These are phyloP conservation scores for Mixornis gularis DNA, from an alignment of 2,113 vertebrate genomes.

Conservation along the genomic window DNA sequence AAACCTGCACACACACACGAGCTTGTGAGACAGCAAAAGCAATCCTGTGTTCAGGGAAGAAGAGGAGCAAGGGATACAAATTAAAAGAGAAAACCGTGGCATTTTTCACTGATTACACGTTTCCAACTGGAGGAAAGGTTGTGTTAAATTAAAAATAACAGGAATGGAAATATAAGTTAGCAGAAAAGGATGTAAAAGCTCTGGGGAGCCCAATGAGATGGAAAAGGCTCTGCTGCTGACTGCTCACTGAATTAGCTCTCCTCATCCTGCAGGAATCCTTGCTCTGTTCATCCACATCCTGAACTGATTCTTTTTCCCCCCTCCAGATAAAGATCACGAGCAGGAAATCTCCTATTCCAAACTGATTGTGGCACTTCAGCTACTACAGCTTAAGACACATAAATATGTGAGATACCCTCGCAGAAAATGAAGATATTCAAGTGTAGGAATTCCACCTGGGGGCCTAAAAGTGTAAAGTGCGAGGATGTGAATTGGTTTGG, in stretches of 20 bases:
- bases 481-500: background rate
- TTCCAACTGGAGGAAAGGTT: background rate
- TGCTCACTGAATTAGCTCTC: background rate
- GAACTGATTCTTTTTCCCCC: background rate
- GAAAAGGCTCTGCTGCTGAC: background rate
- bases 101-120: background rate
- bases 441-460: background rate
- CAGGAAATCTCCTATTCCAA: background rate
- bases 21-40: rapidly evolving
- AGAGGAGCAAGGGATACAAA: background rate
- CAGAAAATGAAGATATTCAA: background rate
- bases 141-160: background rate
- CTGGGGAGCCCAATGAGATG: background rate
- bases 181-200: background rate
- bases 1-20: background rate
- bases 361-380: background rate
- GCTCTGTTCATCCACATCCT: background rate
- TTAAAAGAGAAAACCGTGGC: background rate
- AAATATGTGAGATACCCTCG: rapidly evolving
- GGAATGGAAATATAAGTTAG: background rate
- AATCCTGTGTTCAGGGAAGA: no score
- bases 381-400: background rate
- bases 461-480: background rate
- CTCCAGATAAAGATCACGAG: background rate
- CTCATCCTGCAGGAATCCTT: background rate